A percentile compares a stretch with the other conserved stretches of the same genome.
Evolutionary conservation across 2,888 invertebrate species (phyloP).

Genomic region (Phymatocera aterrima): DNA sequence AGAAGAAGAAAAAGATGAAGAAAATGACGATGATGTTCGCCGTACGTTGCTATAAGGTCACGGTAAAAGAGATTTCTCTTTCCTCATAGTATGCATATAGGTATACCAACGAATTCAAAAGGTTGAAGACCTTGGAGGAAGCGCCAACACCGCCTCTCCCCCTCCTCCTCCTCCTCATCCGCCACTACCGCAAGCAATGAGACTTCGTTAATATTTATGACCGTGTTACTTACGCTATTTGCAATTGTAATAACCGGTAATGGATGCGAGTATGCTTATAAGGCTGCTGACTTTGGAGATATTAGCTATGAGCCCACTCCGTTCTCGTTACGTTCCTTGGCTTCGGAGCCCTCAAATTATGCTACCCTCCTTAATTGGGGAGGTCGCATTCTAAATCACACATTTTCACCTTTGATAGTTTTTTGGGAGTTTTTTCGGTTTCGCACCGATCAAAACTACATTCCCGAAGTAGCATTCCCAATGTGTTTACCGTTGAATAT

Average conservation of each 20-base stretch:
- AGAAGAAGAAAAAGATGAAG: too few species aligned
- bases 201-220: conserved; percentile 68
- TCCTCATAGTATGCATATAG: conserved; percentile 23
- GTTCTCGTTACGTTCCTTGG: neutral
- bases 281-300: conserved; percentile 41
- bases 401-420: neutral
- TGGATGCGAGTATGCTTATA: conserved; percentile 54
- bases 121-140: conserved; percentile 60
- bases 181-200: conserved; percentile 42
- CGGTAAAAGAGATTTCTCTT: conserved; percentile 52
- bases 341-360: neutral
- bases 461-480: too few species aligned
- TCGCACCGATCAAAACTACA: too few species aligned
- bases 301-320: neutral
- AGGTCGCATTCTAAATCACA: too few species aligned
- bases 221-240: conserved; percentile 67
- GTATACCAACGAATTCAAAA: conserved; percentile 43
- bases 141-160: neutral
- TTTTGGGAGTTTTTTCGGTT: neutral
- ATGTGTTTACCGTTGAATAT: too few species aligned
- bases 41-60: conserved; percentile 48
- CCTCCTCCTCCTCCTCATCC: neutral
- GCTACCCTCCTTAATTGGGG: neutral
- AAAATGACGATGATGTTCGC: too few species aligned
- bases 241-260: conserved; percentile 65